Percentiles rank a stretch among this genome's conserved stretches.
phyloP scores from a whole-genome alignment of 2,888 invertebrate species.

The Capitulum mitella region DNA sequence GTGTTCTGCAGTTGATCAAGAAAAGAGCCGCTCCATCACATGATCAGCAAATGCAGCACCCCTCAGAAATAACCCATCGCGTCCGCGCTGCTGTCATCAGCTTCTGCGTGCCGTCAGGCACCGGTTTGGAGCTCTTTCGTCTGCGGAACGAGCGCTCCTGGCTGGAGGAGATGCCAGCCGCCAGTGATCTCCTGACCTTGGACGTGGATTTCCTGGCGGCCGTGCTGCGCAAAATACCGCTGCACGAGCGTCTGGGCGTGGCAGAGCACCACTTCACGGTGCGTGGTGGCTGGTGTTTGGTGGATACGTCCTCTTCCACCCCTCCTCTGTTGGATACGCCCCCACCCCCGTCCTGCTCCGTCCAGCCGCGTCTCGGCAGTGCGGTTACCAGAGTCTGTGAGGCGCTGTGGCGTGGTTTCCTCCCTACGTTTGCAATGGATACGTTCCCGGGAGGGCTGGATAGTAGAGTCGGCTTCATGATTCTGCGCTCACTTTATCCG shows the following conservation, averaged over 20 bases:
- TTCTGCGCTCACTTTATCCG: too few relatives aligned
- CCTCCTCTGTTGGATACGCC: too few relatives aligned
- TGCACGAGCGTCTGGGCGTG: neutral
- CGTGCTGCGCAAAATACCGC: conserved; percentile 21
- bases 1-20: too few relatives aligned
- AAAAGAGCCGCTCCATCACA: too few relatives aligned
- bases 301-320: too few relatives aligned
- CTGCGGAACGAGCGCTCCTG: neutral
- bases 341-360: too few relatives aligned
- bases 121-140: neutral
- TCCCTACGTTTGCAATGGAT: neutral
- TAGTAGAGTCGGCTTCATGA: too few relatives aligned
- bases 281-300: neutral
- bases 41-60: too few relatives aligned
- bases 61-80: too few relatives aligned
- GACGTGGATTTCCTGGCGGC: conserved; percentile 26
- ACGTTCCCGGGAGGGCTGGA: neutral
- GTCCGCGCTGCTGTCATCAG: too few relatives aligned
- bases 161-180: neutral
- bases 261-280: neutral
- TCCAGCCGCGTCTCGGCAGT: too few relatives aligned
- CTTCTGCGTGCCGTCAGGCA: neutral
- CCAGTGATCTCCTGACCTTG: conserved; percentile 27
- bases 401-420: neutral
- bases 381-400: too few relatives aligned